These are phyloP conservation scores for Circaetus cinerascens DNA, from an alignment of 2,113 vertebrate genomes.

Conservation along the genomic window DNA sequence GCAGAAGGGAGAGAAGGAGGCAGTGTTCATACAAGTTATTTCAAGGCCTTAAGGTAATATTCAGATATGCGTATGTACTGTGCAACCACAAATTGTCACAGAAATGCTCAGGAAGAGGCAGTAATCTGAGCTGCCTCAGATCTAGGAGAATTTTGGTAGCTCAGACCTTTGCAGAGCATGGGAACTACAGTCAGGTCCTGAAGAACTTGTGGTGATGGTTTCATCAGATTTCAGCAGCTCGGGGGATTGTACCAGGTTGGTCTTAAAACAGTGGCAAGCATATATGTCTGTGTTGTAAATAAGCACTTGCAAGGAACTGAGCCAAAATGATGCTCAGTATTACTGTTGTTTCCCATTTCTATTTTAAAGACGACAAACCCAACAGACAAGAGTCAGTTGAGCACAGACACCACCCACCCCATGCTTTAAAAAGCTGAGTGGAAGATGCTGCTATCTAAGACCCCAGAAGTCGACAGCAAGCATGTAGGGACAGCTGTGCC, in stretches of 20 bases:
- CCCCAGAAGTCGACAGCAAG: not conserved
- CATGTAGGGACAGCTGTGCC: not conserved
- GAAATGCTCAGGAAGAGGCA: not conserved
- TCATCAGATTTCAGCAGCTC: not conserved
- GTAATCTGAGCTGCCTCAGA: not conserved
- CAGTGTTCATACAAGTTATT: not conserved
- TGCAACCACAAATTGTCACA: not conserved
- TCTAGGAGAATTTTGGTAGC: not conserved
- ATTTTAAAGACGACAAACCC: not conserved
- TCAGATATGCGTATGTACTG: not conserved
- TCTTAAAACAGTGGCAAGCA: not conserved
- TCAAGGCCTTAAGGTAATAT: not conserved
- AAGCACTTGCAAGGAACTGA: not conserved
- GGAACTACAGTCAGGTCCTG: not conserved
- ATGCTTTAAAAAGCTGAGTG: not conserved
- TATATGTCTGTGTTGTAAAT: not conserved
- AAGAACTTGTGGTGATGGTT: not conserved
- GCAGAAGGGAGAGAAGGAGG: not conserved
- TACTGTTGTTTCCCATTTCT: not conserved
- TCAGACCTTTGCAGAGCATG: not conserved
- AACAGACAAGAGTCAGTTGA: not conserved
- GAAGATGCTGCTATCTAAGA: not conserved
- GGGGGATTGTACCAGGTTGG: rapidly evolving
- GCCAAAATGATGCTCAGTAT: not conserved
- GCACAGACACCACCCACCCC: not conserved